A percentile compares a stretch with the other conserved stretches of the same genome.
Evolutionary conservation across 2,797 vertebrate genomes (phyloP).

Genomic region (Taenioides sp.): DNA sequence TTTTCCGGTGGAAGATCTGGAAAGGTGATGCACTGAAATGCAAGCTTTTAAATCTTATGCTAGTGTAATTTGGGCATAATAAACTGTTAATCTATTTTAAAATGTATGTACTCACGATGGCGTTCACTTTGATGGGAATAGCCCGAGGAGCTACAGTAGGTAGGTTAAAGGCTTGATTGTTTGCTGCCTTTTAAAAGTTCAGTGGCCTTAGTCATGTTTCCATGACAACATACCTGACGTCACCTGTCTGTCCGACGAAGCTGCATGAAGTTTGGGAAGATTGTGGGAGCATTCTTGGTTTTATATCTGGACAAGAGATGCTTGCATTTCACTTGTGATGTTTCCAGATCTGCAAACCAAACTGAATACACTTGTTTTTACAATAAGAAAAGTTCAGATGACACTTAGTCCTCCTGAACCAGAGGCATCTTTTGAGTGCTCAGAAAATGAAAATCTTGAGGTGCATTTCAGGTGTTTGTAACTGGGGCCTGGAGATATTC

Average conservation of each 20-base stretch:
- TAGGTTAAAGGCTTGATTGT: slow-evolving; percentile 6
- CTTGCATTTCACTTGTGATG: slow-evolving; percentile 1
- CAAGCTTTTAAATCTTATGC: not conserved
- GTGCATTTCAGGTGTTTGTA: slow-evolving; percentile 27
- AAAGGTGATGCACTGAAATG: slow-evolving; percentile 6
- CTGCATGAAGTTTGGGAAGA: slow-evolving; percentile 7
- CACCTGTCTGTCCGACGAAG: slow-evolving; percentile 2
- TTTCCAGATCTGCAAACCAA: not conserved
- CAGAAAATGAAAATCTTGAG: not conserved
- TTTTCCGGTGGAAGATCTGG: not conserved
- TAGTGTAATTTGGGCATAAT: not conserved
- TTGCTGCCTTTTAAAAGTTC: slow-evolving; percentile 14
- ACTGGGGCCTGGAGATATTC: slow-evolving; percentile 16
- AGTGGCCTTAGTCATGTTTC: slow-evolving; percentile 21
- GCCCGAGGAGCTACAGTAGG: not conserved
- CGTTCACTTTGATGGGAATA: not conserved
- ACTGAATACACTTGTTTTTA: not conserved
- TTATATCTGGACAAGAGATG: not conserved
- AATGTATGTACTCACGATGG: not conserved
- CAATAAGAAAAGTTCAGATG: not conserved
- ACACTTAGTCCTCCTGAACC: not conserved
- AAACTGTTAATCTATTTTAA: not conserved
- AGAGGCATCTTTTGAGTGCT: slow-evolving; percentile 2
- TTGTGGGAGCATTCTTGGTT: not conserved
- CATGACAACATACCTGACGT: slow-evolving; percentile 17